phyloP scores from a whole-genome alignment of 2,888 invertebrate species.

The Diadegma fenestrale region DNA sequence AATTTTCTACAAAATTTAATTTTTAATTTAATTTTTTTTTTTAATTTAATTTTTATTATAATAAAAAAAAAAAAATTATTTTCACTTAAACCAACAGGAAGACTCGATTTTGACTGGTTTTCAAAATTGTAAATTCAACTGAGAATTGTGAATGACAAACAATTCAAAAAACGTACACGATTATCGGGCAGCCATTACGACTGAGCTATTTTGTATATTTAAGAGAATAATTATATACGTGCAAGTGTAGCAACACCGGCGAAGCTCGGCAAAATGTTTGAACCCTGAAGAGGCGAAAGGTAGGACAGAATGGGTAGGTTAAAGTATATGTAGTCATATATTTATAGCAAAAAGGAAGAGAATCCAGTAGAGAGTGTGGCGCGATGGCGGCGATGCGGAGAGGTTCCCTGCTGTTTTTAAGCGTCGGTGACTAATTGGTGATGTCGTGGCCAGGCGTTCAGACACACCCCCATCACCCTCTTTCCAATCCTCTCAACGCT shows the following conservation, averaged over 20 bases:
- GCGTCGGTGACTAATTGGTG: constrained; percentile 84
- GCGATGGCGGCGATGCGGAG: constrained; percentile 72
- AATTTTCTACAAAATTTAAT: too few relatives aligned
- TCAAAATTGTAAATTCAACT: background rate
- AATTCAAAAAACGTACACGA: background rate
- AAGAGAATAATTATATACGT: background rate
- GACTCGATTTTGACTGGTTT: too few relatives aligned
- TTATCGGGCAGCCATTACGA: background rate
- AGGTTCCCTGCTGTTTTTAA: constrained; percentile 83
- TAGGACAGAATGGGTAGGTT: constrained; percentile 13
- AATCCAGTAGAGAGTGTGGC: constrained; percentile 51
- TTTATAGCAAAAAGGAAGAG: constrained; percentile 20
- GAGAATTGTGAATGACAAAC: background rate
- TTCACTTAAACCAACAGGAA: too few relatives aligned
- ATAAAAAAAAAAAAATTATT: too few relatives aligned
- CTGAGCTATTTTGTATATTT: constrained; percentile 10
- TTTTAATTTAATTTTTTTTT: too few relatives aligned
- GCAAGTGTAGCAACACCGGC: constrained; percentile 25
- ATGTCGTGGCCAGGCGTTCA: constrained; percentile 84
- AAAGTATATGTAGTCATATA: constrained; percentile 7
- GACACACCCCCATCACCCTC: constrained; percentile 79
- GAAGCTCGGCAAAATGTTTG: constrained; percentile 23
- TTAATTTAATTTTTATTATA: too few relatives aligned
- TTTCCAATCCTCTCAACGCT: constrained; percentile 65
- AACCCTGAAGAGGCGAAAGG: constrained; percentile 4